Base-by-base conservation (phyloP, 53 echinoderm and acorn worm species). In the Actinopyga echinites region DNA sequence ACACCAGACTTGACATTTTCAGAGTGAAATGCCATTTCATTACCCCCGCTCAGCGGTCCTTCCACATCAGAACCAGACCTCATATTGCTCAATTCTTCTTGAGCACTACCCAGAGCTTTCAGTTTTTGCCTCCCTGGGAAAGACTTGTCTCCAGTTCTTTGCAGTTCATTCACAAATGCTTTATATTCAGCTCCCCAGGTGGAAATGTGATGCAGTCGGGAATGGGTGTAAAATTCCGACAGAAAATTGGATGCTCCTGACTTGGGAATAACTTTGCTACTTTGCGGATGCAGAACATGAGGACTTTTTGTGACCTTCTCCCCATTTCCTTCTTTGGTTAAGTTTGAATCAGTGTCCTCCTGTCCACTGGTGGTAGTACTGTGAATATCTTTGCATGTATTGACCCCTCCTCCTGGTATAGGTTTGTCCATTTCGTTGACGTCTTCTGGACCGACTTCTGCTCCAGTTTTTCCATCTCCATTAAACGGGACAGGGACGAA, bases 151-250 rank as follows among this genome's bases (percentile, higher is more conserved):
- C 97, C 94, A 28, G 86, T 77, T 49, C 65, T 87, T 58, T 97
- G 97, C 63, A 97, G 84, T 52, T 88, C 87, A 62, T 88, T 97
- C 6, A 97, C 97, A 19, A 86, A 92, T 0, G 94, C 94, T 85
- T 97, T 97, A 79, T 80, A 97, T 85, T 97, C 97, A 0, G 97
- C 92, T 49, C 97, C 97, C 97, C 97, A 97, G 4, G 94, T 97
- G 32, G 97, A 85, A 30, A 97, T 97, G 81, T 92, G 89, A 65
- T 97, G 97, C 21, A 97, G 89, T 30, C 97, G 74, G 5, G 97
- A 97, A 57, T 97, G 85, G 80, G 83, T 92, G 89, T 97, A 97
- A 60, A 97, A 97, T 78, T 97, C 97, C 0, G 93, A 83, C 8
- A 94, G 82, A 83, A 94, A 97, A 29, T 85, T 91, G 7, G 94